Percentiles rank a stretch among this genome's conserved stretches.
Conservation (phyloP, 2,113 vertebrate genomes). For the Corydoras sp. region DNA sequence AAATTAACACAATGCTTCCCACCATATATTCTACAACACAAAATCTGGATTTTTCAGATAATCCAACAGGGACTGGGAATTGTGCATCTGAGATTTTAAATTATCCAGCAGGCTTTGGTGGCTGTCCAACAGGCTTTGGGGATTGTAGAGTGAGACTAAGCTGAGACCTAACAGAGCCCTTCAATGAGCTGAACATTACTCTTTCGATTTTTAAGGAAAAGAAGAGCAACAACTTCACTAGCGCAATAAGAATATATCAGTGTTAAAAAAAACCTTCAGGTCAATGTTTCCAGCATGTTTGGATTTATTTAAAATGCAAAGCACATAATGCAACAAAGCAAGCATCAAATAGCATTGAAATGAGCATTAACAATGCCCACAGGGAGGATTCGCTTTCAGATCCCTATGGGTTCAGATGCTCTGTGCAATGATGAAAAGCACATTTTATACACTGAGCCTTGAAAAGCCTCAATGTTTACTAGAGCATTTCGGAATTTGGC, state of each 20-base stretch:
- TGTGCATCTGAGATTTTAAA: background rate
- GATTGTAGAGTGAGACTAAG: background rate
- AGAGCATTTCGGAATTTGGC: background rate
- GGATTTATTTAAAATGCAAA: conserved; percentile 17
- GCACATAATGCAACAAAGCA: conserved; percentile 15
- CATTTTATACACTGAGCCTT: conserved; percentile 49
- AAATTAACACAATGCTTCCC: no score
- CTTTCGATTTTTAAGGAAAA: background rate
- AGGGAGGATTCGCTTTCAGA: background rate
- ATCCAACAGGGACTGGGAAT: conserved; percentile 8
- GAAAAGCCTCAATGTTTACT: background rate
- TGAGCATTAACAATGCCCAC: conserved; percentile 17
- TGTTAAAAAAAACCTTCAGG: background rate
- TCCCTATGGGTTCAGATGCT: conserved; percentile 32
- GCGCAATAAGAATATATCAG: background rate
- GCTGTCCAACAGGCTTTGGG: background rate
- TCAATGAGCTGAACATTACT: background rate
- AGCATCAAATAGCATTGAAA: conserved; percentile 10
- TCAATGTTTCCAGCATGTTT: background rate
- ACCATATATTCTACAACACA: background rate
- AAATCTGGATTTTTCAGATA: background rate
- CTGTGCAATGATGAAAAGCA: conserved; percentile 31
- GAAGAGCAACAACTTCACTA: background rate
- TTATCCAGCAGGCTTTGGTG: conserved; percentile 13
- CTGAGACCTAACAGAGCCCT: background rate